Percentiles rank a stretch among this genome's conserved stretches.
These are phyloP conservation scores for Hydractinia symbiolongicarpus DNA, from an alignment of 30 jellyfish, hydroid and myxozoan genomes.

Conservation along the genomic window DNA sequence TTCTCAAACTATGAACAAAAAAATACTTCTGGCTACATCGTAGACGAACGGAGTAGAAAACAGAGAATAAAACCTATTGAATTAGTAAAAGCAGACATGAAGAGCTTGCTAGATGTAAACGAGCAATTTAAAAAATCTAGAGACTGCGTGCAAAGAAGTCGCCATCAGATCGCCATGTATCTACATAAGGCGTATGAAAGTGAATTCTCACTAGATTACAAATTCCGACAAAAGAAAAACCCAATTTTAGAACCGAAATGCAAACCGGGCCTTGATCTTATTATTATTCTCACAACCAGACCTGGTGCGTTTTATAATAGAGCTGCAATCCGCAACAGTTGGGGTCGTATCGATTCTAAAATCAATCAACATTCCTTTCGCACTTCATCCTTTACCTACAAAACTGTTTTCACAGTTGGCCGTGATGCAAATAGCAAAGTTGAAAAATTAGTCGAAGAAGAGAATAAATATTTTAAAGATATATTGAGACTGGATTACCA, in stretches of 20 bases:
- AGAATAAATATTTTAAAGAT: slow-evolving; percentile 47
- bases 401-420: slow-evolving; percentile 74
- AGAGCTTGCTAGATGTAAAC: slow-evolving; percentile 19
- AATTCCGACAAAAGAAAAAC: slow-evolving; percentile 12
- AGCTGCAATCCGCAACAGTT: slow-evolving; percentile 71
- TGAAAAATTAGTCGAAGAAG: slow-evolving; percentile 48
- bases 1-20: slow-evolving; percentile 1
- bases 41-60: not conserved
- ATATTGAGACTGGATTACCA: slow-evolving; percentile 63
- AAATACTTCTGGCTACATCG: not conserved
- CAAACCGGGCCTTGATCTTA: slow-evolving; percentile 27
- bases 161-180: slow-evolving; percentile 47
- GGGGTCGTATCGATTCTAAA: slow-evolving; percentile 81
- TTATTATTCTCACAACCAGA: slow-evolving; percentile 69
- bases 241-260: slow-evolving; percentile 59
- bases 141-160: slow-evolving; percentile 40
- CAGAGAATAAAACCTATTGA: slow-evolving; percentile 3
- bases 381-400: slow-evolving; percentile 38
- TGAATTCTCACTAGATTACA: slow-evolving; percentile 7
- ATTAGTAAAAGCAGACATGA: not conserved
- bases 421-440: slow-evolving; percentile 43
- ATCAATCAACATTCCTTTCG: slow-evolving; percentile 27
- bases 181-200: slow-evolving; percentile 15
- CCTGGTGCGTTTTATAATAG: slow-evolving; percentile 79
- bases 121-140: slow-evolving; percentile 25